Evolutionary conservation across 2,888 invertebrate genomes (phyloP).

Genomic region (Trachelus stipa): DNA sequence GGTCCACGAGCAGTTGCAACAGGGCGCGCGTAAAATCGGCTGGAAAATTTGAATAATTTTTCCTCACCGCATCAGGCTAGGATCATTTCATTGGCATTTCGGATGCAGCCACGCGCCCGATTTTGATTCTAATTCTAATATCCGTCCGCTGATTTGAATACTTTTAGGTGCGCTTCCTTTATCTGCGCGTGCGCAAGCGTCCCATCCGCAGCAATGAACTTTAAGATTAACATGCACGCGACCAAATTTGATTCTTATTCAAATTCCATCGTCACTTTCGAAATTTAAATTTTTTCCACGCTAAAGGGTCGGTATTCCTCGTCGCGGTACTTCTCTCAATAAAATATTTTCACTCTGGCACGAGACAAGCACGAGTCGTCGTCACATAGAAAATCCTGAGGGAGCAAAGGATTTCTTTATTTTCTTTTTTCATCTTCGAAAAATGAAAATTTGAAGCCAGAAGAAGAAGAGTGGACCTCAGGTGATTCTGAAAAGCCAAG

Average conservation of each 20-base stretch:
- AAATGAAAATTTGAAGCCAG: too few relatives aligned
- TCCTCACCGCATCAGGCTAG: constrained; percentile 10
- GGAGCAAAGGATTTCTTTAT: too few relatives aligned
- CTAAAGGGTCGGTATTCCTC: too few relatives aligned
- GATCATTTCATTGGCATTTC: neutral
- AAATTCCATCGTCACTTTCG: constrained; percentile 31
- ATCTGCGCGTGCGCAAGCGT: constrained; percentile 27
- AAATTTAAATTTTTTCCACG: constrained; percentile 45
- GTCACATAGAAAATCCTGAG: too few relatives aligned
- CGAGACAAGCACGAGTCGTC: too few relatives aligned
- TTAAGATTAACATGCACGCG: constrained; percentile 35
- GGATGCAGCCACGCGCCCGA: constrained; percentile 42
- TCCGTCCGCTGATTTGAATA: constrained; percentile 29
- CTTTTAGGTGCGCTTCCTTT: constrained; percentile 23
- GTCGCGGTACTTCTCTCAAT: too few relatives aligned
- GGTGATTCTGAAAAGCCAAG: too few relatives aligned
- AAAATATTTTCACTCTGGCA: too few relatives aligned
- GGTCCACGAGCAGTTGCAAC: constrained; percentile 44
- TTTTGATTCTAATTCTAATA: constrained; percentile 61
- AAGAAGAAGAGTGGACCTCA: too few relatives aligned
- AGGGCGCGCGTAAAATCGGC: constrained; percentile 5
- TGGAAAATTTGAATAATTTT: constrained; percentile 49
- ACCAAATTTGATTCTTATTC: constrained; percentile 44
- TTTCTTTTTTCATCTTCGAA: too few relatives aligned
- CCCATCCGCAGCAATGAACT: too few relatives aligned